Evolutionary conservation across 2,113 vertebrate genomes (phyloP).

Genomic region (Seriola rivoliana): DNA sequence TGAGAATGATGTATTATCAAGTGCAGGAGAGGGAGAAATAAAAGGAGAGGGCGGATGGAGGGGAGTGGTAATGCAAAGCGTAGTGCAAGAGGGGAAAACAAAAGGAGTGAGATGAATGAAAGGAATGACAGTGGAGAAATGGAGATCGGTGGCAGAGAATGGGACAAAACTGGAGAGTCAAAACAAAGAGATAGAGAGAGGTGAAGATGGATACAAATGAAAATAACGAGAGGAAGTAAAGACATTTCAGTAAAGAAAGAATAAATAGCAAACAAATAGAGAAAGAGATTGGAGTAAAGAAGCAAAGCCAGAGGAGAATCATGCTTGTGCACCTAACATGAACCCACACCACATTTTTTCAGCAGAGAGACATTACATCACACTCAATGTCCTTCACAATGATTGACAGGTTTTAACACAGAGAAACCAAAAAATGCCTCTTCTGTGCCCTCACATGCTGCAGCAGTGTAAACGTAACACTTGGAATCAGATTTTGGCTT

Average conservation of each 20-base stretch:
- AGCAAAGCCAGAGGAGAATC: background rate
- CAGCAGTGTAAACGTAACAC: background rate
- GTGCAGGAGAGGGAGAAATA: conserved; percentile 42
- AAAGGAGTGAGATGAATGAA: conserved; percentile 45
- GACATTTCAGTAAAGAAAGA: background rate
- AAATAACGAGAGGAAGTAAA: background rate
- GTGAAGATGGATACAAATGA: background rate
- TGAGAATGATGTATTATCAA: conserved; percentile 59
- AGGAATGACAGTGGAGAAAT: conserved; percentile 11
- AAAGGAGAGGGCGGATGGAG: conserved; percentile 46
- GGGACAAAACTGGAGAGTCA: background rate
- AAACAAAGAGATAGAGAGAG: conserved; percentile 31
- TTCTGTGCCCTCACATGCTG: background rate
- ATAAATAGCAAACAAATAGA: background rate
- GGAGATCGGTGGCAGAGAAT: background rate
- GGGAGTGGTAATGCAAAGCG: conserved; percentile 31
- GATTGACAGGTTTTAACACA: conserved; percentile 14
- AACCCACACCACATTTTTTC: background rate
- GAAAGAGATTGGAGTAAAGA: background rate
- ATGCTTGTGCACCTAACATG: background rate
- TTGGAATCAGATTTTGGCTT: background rate
- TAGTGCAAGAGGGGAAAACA: conserved; percentile 43
- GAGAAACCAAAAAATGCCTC: background rate
- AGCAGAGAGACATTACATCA: conserved; percentile 4
- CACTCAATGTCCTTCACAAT: background rate